Percentiles rank a stretch among this genome's conserved stretches.
Conservation (phyloP, 2,888 invertebrate genomes). For the Sipha maydis region DNA sequence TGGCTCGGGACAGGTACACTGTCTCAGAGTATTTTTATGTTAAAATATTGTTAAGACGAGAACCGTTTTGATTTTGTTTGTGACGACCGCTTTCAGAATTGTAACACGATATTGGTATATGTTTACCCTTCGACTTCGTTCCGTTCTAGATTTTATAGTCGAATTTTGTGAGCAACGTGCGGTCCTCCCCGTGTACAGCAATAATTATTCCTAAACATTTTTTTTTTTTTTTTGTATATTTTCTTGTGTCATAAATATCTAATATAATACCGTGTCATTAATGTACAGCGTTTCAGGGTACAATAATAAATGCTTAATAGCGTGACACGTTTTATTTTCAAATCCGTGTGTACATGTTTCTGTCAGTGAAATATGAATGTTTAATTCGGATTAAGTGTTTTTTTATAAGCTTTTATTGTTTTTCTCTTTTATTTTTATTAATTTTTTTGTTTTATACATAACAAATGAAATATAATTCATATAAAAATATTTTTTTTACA, state of each 20-base stretch:
- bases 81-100: not conserved
- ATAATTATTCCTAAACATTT: not conserved
- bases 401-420: not conserved
- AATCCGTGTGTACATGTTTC: not conserved
- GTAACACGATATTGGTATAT: no score
- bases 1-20: not conserved
- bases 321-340: not conserved
- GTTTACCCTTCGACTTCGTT: not conserved
- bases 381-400: not conserved
- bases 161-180: not conserved
- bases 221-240: no score
- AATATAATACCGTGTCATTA: not conserved
- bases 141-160: not conserved
- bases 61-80: not conserved
- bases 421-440: not conserved
- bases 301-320: not conserved
- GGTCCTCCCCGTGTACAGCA: not conserved
- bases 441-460: not conserved
- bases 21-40: not conserved
- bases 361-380: constrained; percentile 9
- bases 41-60: not conserved
- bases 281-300: not conserved
- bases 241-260: not conserved
- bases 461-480: not conserved
- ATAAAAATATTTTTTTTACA: not conserved